phyloP scores from a whole-genome alignment of 2,888 invertebrate genomes.

The Nomada goodeniana region DNA sequence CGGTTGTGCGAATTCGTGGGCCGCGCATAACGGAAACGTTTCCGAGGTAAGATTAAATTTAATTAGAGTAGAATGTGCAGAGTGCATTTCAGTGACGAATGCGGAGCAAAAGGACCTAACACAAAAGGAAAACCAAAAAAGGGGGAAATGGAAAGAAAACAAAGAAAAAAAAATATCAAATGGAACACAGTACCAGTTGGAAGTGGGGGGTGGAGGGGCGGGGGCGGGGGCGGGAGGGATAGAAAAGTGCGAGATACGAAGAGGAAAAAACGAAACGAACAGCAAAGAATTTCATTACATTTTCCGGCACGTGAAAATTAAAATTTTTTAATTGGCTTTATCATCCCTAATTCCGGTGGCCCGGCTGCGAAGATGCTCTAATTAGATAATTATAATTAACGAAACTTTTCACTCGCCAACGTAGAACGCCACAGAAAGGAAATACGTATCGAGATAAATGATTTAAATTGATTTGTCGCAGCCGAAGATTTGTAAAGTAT shows the following conservation, averaged over 20 bases:
- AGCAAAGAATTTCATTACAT: slow-evolving; percentile 62
- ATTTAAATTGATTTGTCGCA: slow-evolving; percentile 21
- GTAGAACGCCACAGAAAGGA: slow-evolving; percentile 1
- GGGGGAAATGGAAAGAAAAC: no score
- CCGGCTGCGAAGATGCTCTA: slow-evolving; percentile 50
- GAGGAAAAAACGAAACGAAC: slow-evolving; percentile 42
- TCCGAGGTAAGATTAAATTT: slow-evolving; percentile 60
- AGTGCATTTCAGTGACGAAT: slow-evolving; percentile 62
- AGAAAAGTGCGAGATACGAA: background rate
- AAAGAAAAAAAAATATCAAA: slow-evolving; percentile 12
- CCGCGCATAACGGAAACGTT: slow-evolving; percentile 55
- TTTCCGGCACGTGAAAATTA: slow-evolving; percentile 62
- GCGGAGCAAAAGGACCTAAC: slow-evolving; percentile 20
- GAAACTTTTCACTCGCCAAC: slow-evolving; percentile 21
- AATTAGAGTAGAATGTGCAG: slow-evolving; percentile 61
- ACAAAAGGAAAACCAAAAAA: slow-evolving; percentile 4
- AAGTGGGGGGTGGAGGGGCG: background rate
- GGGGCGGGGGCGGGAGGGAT: background rate
- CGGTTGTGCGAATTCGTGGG: slow-evolving; percentile 46
- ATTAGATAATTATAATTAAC: slow-evolving; percentile 60
- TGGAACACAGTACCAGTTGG: slow-evolving; percentile 28
- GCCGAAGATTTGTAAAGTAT: no score
- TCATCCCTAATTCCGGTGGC: slow-evolving; percentile 43
- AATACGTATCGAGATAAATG: slow-evolving; percentile 37
- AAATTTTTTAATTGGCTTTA: slow-evolving; percentile 63